phyloP scores from a whole-genome alignment of 2,797 vertebrate species.

The Myoxocephalus aenaeus region DNA sequence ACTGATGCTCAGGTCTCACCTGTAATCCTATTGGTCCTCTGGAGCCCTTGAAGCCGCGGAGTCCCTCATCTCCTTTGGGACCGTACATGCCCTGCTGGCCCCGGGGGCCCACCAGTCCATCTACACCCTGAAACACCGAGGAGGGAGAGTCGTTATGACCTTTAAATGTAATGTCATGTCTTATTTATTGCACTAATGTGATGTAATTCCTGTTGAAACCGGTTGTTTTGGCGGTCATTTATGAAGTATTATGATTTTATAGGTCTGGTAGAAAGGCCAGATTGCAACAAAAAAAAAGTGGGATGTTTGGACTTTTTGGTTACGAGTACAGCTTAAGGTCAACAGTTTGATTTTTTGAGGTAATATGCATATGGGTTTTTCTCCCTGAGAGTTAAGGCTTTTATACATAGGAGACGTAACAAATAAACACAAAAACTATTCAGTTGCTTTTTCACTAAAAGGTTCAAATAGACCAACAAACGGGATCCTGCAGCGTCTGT shows the following conservation, averaged over 20 bases:
- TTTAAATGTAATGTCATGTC: not conserved
- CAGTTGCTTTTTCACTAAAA: too few species aligned
- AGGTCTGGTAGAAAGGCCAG: not conserved
- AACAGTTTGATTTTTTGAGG: too few species aligned
- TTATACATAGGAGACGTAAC: too few species aligned
- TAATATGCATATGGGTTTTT: not conserved
- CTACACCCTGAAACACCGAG: constrained; percentile 85
- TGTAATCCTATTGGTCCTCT: constrained; percentile 93
- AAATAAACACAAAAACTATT: too few species aligned
- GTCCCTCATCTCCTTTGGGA: constrained; percentile 96
- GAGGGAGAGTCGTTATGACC: not conserved
- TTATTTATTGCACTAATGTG: not conserved
- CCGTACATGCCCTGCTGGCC: constrained; percentile 98
- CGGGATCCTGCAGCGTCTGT: too few species aligned
- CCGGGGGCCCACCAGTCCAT: constrained; percentile 90
- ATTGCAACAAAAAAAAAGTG: not conserved
- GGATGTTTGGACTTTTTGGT: not conserved
- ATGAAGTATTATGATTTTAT: not conserved
- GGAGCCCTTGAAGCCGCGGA: constrained; percentile 92
- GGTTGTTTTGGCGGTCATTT: not conserved
- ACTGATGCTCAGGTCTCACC: constrained; percentile 77
- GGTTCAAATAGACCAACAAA: too few species aligned
- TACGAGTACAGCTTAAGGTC: too few species aligned
- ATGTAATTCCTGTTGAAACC: not conserved
- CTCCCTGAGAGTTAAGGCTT: not conserved